These are phyloP conservation scores for Crotalus viridis DNA, from an alignment of 2,113 vertebrate species.

Conservation along the genomic window DNA sequence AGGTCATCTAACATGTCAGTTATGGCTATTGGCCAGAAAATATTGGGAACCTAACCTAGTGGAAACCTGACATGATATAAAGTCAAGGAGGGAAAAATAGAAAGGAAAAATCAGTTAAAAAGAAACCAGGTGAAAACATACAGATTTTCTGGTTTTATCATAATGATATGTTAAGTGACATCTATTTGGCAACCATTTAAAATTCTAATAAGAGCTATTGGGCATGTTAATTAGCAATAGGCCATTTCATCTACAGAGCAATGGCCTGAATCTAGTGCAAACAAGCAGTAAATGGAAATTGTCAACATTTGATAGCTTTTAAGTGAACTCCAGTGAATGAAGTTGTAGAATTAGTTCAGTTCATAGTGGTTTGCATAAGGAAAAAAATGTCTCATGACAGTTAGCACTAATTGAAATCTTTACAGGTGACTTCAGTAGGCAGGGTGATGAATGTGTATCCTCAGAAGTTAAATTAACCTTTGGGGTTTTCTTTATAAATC, in stretches of 20 bases:
- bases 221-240: neutral
- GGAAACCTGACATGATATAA: neutral
- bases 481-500: neutral
- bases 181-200: conserved; percentile 7
- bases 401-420: conserved; percentile 10
- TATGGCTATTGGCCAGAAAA: neutral
- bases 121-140: neutral
- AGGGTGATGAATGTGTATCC: neutral
- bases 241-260: neutral
- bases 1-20: neutral
- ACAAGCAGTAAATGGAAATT: conserved; percentile 24
- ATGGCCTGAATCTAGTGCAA: conserved; percentile 22
- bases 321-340: conserved; percentile 23
- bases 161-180: conserved; percentile 15
- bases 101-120: neutral
- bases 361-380: neutral
- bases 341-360: conserved; percentile 16
- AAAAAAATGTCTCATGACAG: neutral
- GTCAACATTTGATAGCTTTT: conserved; percentile 27
- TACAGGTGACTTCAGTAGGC: neutral
- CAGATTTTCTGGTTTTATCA: neutral
- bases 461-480: conserved; percentile 2
- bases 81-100: neutral
- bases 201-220: neutral
- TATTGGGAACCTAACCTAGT: neutral